Evolutionary conservation across 2,888 invertebrate species (phyloP).

Genomic region (Xylocampa areola): DNA sequence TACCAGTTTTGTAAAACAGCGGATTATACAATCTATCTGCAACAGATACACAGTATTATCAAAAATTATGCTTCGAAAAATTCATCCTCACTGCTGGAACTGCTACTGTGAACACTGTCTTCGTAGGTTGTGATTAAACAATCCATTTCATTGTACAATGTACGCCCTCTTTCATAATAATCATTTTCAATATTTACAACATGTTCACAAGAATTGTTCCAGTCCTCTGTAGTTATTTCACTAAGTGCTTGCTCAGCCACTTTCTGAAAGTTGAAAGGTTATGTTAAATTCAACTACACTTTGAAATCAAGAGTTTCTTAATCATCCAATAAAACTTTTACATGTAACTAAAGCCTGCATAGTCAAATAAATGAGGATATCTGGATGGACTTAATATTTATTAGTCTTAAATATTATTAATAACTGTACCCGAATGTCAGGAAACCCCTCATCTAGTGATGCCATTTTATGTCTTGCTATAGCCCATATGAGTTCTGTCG

Average conservation of each 20-base stretch:
- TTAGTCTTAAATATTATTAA: too few species aligned
- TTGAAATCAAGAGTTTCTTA: too few species aligned
- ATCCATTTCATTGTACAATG: background rate
- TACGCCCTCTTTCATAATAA: background rate
- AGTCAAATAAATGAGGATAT: too few species aligned
- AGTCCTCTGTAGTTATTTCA: background rate
- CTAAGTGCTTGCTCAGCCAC: background rate
- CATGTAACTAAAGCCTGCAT: background rate
- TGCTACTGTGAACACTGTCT: background rate
- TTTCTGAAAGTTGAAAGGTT: background rate
- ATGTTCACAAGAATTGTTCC: background rate
- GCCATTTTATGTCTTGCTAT: background rate
- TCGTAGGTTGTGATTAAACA: background rate
- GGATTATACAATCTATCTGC: too few species aligned
- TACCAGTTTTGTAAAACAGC: too few species aligned
- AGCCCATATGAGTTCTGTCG: constrained; percentile 3
- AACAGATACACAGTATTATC: too few species aligned
- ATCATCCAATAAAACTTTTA: background rate
- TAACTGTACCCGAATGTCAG: background rate
- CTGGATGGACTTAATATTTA: too few species aligned
- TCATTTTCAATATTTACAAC: background rate
- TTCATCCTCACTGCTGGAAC: background rate
- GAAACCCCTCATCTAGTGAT: background rate
- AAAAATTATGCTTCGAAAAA: background rate
- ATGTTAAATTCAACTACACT: too few species aligned